These are phyloP conservation scores for Prosapia bicincta DNA, from an alignment of 2,888 invertebrate species.

Conservation along the genomic window DNA sequence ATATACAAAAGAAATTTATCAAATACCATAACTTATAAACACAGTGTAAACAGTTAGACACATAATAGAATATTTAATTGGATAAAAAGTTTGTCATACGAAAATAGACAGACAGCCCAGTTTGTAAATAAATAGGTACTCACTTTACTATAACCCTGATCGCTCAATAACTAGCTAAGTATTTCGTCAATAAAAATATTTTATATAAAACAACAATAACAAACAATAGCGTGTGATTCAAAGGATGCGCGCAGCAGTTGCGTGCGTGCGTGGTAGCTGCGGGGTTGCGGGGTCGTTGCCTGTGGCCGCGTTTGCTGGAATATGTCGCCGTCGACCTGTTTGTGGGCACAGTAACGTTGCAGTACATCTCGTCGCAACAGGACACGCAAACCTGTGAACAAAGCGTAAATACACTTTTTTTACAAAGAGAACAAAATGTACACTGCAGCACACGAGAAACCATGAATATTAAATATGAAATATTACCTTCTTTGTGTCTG, in stretches of 20 bases:
- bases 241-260: not conserved
- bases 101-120: not conserved
- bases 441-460: too few relatives aligned
- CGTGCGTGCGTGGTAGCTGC: not conserved
- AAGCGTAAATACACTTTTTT: slow-evolving; percentile 35
- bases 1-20: too few relatives aligned
- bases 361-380: slow-evolving; percentile 61
- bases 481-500: too few relatives aligned
- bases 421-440: not conserved
- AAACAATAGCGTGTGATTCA: not conserved
- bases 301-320: slow-evolving; percentile 43
- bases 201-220: slow-evolving; percentile 2
- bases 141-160: not conserved
- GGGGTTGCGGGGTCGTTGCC: not conserved
- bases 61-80: too few relatives aligned
- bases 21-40: too few relatives aligned
- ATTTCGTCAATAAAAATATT: not conserved
- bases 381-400: slow-evolving; percentile 59
- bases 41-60: too few relatives aligned
- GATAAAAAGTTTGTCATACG: not conserved
- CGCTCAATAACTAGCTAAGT: not conserved
- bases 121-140: not conserved
- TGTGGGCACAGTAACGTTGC: slow-evolving; percentile 58
- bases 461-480: too few relatives aligned
- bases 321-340: slow-evolving; percentile 56